phyloP scores from a whole-genome alignment of 2,113 vertebrate species.

The Marmota flaviventris region DNA sequence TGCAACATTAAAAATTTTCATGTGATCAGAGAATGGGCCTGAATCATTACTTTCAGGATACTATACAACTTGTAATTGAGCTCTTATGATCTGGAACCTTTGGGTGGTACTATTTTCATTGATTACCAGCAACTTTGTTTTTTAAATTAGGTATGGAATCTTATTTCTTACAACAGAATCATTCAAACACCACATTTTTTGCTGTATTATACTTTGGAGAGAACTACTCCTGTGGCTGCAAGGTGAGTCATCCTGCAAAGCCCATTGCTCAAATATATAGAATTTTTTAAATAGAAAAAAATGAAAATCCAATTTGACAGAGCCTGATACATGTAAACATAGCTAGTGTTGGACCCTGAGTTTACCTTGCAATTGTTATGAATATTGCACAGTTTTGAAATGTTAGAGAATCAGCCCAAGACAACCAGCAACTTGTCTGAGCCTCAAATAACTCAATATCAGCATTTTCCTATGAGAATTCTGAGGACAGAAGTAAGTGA shows the following conservation, averaged over 20 bases:
- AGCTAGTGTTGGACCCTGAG: accelerated
- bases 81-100: background rate
- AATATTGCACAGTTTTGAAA: no score
- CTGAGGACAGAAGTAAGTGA: background rate
- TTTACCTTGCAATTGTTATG: background rate
- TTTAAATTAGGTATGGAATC: background rate
- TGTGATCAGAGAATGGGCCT: background rate
- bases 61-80: background rate
- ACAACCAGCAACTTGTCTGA: background rate
- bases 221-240: background rate
- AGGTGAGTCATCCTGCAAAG: background rate
- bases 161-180: background rate
- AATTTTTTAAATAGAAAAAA: background rate
- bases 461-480: background rate
- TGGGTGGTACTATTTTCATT: background rate
- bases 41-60: background rate
- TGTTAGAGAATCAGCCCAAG: background rate
- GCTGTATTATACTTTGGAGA: background rate
- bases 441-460: background rate
- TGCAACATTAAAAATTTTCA: background rate
- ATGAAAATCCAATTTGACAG: no score
- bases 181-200: background rate
- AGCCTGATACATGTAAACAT: accelerated
- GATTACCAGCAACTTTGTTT: background rate
- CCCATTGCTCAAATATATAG: background rate